Evolutionary conservation across 2,888 invertebrate genomes (phyloP), one percentile per base, ranked within the genome.

Genomic region (Molanna angustata): DNA sequence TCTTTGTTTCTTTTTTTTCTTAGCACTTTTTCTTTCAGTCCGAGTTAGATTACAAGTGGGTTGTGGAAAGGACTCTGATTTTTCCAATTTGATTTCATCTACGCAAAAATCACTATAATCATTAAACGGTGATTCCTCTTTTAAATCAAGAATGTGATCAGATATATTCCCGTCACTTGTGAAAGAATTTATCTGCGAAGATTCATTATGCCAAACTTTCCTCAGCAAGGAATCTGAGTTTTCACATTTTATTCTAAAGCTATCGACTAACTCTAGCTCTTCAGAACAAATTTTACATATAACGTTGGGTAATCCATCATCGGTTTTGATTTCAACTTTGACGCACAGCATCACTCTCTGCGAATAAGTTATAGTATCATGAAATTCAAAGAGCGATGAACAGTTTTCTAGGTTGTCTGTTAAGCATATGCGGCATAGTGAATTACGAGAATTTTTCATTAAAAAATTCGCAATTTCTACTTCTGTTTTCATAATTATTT

Each of bases 381-480:
- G 17, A 17, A 4, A 9, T 17, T 9, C 14, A n/a, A 41, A 41
- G 6, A 41, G 4, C 3, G 21, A 19, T 20, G 4, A 9, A 2
- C 41, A 14, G 13, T 41, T 20, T 4, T 13, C 11, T 11, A 19
- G 16, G n/a, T 35, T 44, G 2, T 50, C 50, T n/a, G 37, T 22
- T 31, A 50, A 43, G 14, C 50, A 50, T 22, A 50, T 18, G 17
- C 50, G 20, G 16, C 50, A 50, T 1, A 50, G 3, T 4, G 43
- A 33, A 19, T 50, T 16, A 4, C 11, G 2, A 39, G 39, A 16
- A 39, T 39, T 16, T 2, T 39, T 39, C 9, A 39, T 4, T 16
- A 39, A 11, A 14, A 39, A 39, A 4, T 17, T 16, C 4, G 42
- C 14, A 27, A 35, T 55, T 21, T 17, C 41, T 16, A 19, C 6